Base-by-base conservation (phyloP, 2,113 vertebrate species). In the Scartelaos histophorus region DNA sequence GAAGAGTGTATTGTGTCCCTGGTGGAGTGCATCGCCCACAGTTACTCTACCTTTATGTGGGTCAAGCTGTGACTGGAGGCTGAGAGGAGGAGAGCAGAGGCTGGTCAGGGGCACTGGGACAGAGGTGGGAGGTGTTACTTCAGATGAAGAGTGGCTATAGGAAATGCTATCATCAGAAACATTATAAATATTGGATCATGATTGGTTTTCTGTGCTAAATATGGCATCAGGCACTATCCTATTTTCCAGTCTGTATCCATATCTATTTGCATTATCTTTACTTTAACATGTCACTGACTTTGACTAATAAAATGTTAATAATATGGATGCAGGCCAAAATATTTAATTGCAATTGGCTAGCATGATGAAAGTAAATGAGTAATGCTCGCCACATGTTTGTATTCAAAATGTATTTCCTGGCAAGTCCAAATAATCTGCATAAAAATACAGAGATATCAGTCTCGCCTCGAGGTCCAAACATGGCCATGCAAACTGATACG, bases 51-150 rank as follows among this genome's bases (percentile, higher is more conserved):
- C 12, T 19, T 34, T 65, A 82, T 74, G 4, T 82, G 70, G 81
- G 83, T 83, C 79, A 87, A 29, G 68, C 10, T 62, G 66, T 74
- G 69, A 70, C 67, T 71, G 51, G 60, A 84, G 75, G 85, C 67
- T 78, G 67, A 21, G 62, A 54, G 56, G 16, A 62, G 56, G 67
- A 21, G 62, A 54, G 60, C 13, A 62, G 56, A 60, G 56, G 57
- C 21, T 34, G 24, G 45, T 69, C 54, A 35, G 62, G 21, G 43
- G 49, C 34, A 45, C 21, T 22, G 0, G 19, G 24, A 21, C 7
- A 69, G 15, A 16, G 21, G 3, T 0, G 1, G 10, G 24, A 53
- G 58, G 17, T 67, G 21, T 75, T 51, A 34, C 11, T 22, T 38
- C 19, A 10, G 29, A 73, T 22, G 34, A 73, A 43, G 9, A 60